Conservation (phyloP, 2,113 vertebrate genomes). For the Cryptomyrus ogoouensis region DNA sequence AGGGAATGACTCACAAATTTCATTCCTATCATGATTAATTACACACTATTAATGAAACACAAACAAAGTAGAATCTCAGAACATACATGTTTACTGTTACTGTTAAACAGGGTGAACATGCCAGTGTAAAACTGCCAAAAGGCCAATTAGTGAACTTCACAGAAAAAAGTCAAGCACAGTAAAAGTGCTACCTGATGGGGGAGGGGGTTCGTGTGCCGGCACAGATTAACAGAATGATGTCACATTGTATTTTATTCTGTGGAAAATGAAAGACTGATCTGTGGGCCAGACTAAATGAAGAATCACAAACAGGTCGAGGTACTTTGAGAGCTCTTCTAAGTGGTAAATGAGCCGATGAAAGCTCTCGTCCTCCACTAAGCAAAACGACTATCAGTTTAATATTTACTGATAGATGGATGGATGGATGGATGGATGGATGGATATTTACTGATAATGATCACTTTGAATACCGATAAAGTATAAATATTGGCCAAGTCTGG, state of each 20-base stretch:
- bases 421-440: too few relatives aligned
- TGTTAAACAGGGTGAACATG: not conserved
- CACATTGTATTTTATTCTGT: too few relatives aligned
- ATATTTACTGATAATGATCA: too few relatives aligned
- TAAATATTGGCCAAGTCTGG: too few relatives aligned
- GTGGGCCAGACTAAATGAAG: too few relatives aligned
- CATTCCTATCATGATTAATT: not conserved
- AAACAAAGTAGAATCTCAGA: not conserved
- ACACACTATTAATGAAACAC: not conserved
- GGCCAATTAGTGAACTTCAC: not conserved
- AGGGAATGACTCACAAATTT: not conserved
- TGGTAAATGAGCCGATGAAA: not conserved
- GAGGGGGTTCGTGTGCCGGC: too few relatives aligned
- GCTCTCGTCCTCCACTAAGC: not conserved
- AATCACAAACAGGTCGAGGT: too few relatives aligned
- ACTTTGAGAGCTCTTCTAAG: too few relatives aligned
- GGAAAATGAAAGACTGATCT: too few relatives aligned
- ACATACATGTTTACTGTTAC: not conserved
- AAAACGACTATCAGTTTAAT: not conserved
- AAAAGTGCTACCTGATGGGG: not conserved
- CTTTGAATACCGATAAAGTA: too few relatives aligned
- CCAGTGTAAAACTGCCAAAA: not conserved
- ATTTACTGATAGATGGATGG: too few relatives aligned
- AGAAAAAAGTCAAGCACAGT: not conserved
- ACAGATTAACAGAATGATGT: too few relatives aligned